Base-by-base conservation (phyloP, 2,797 vertebrate genomes). In the Chaunax sp. region DNA sequence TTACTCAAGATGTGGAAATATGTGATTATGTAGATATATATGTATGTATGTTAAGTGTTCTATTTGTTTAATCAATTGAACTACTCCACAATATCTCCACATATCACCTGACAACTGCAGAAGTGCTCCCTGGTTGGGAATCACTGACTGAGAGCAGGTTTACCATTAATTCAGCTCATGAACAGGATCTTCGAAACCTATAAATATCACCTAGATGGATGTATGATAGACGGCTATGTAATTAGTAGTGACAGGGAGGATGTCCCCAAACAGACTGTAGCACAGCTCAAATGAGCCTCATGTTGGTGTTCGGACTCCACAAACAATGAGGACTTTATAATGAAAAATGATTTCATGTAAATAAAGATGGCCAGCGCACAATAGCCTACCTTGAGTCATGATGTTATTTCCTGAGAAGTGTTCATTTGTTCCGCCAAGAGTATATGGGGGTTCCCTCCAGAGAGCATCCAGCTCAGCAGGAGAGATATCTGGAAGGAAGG, bases 401-500 rank as follows among this genome's bases (percentile, higher is more conserved):
- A 86, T 88, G 89, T 89, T 87, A 90, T 92, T 92, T 89, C 89
- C 89, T 49, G 87, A 74, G 72, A 93, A 93, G 82, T 92, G 90
- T 40, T 93, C 90, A 86, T 90, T 89, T 76, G 90, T 63, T 77
- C 84, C 91, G 12, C 92, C 88, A 12, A 94, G 78, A 50, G 89
- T 83, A 40, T 94, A 94, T 0, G 92, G 87, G 1, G 92, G 93
- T 54, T 93, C 94, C 78, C 91, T 90, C 94, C 93, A 94, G 28
- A 95, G 90, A 77, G 92, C 92, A 72, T 94, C 93, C 82, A 94
- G 87, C 80, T 95, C 94, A 78, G 93, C 92, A 28, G 93, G 90
- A 67, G 93, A 93, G 57, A 94, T 92, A 71, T 93, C 94, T 95
- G 89, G 44, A 51, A 60, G 64, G 3, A 43, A 0, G 33, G 38